Base-by-base conservation (phyloP, 1,140 invertebrate species). In the Battus philenor region DNA sequence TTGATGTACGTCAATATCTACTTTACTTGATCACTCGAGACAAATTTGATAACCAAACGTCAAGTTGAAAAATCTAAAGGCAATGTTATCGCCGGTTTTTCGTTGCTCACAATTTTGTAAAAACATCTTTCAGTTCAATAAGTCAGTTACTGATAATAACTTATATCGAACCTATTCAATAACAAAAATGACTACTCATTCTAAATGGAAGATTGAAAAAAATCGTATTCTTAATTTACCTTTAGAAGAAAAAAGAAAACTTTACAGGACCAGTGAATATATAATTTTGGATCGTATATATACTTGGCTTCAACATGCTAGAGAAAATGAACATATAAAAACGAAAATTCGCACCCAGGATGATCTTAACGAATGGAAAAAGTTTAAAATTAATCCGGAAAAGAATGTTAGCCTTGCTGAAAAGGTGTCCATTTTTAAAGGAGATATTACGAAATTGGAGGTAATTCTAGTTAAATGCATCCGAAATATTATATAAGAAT, bases 401-500 rank as follows among this genome's bases (percentile, higher is more conserved):
- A 77, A 72, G 48, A 88, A 89, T 55, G 51, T 60, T 17, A 56
- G 69, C 2, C 50, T 93, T 5, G 80, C 87, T n/a, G 68, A 88
- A 6, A 92, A 91, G 73, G 81, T 94, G 11, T 91, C 90, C 1
- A 76, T 93, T 39, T 93, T 89, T 86, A 80, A 86, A 73, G 95
- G 95, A 5, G 95, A 97, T 74, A 97, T 98, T n/a, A 97, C 95
- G 0, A 88, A 87, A 27, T 82, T 98, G 6, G 93, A 95, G 77
- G 88, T 89, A 66, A 24, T 36, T 45, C n/a, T 29, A 49, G 17
- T 46, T 46, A 10, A 18, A 29, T 39, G 36, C 24, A 8, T n/a
- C 18, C 16, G 31, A 27, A 24, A 30, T 50, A 20, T 15, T 29
- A n/a, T n/a, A n/a, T n/a, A n/a, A n/a, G n/a, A n/a, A n/a, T n/a